Conservation (phyloP, 2,888 invertebrate genomes). For the Odontocerum albicorne region DNA sequence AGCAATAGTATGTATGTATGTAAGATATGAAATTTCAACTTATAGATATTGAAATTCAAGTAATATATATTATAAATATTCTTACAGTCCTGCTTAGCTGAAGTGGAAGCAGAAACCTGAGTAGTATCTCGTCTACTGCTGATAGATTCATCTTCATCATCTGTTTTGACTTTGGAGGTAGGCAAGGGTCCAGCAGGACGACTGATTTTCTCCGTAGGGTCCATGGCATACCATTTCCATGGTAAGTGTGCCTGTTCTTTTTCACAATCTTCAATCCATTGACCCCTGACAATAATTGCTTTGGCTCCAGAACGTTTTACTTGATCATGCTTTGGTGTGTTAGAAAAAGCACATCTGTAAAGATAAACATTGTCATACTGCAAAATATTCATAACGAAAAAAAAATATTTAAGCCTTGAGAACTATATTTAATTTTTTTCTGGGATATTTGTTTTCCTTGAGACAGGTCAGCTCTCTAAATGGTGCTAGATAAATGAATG, state of each 20-base stretch:
- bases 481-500: too few relatives aligned
- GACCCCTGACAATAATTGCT: conserved; percentile 62
- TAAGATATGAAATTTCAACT: too few relatives aligned
- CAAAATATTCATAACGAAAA: too few relatives aligned
- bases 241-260: conserved; percentile 61
- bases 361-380: conserved; percentile 2
- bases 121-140: too few relatives aligned
- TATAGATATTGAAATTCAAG: too few relatives aligned
- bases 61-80: too few relatives aligned
- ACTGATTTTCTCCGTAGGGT: conserved; percentile 44
- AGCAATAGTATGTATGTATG: too few relatives aligned
- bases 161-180: conserved; percentile 3
- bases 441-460: too few relatives aligned
- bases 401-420: too few relatives aligned
- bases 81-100: conserved; percentile 16
- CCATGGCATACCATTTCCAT: conserved; percentile 66
- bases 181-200: conserved; percentile 37
- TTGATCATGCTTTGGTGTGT: conserved; percentile 84
- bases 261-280: conserved; percentile 75
- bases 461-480: too few relatives aligned
- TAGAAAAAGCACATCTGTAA: conserved; percentile 81
- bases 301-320: conserved; percentile 64
- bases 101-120: conserved; percentile 10
- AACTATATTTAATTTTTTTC: too few relatives aligned
- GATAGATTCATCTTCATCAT: neutral